Conservation (phyloP, 2,113 vertebrate species). For the Machaerirhynchus nigripectus region DNA sequence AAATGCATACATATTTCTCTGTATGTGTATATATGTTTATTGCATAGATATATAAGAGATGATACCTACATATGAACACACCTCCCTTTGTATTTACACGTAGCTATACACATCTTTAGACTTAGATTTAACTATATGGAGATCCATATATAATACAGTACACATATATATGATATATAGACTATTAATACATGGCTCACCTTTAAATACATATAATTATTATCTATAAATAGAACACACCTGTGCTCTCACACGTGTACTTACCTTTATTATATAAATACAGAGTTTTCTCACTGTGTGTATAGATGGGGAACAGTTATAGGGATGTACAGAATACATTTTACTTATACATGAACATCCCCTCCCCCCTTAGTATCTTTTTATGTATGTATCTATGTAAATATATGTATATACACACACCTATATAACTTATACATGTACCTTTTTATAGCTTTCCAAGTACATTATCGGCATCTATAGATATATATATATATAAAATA, state of each 20-base stretch:
- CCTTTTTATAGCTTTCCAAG: not conserved
- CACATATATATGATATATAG: not conserved
- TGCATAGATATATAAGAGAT: too few relatives aligned
- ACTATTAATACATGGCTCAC: not conserved
- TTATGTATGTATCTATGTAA: not conserved
- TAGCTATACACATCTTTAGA: not conserved
- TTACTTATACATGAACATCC: not conserved
- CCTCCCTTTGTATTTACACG: not conserved
- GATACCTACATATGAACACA: not conserved
- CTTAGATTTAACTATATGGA: not conserved
- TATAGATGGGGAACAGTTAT: not conserved
- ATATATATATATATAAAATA: accelerated
- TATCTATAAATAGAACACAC: not conserved
- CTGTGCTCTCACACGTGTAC: not conserved
- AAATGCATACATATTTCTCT: not conserved
- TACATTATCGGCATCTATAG: not conserved
- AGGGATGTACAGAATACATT: not conserved
- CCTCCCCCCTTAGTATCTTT: too few relatives aligned
- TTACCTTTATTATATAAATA: not conserved
- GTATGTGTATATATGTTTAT: not conserved
- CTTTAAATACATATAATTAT: not conserved
- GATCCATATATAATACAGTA: not conserved
- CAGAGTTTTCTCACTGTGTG: not conserved
- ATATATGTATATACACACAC: not conserved
- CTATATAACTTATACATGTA: accelerated